Base-by-base conservation (phyloP, 2,113 vertebrate species). In the Taxidea taxus region DNA sequence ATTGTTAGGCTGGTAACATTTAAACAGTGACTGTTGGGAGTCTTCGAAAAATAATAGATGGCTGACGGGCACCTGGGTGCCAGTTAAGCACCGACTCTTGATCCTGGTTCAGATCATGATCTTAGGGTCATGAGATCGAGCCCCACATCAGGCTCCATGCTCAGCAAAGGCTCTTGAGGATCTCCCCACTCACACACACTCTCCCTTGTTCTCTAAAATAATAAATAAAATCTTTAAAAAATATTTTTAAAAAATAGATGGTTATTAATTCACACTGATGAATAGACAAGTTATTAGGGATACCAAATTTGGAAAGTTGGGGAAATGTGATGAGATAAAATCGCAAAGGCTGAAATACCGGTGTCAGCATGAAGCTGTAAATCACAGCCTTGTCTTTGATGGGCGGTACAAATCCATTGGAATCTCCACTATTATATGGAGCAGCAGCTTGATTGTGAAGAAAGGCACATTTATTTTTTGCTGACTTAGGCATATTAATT, bases 41-140 rank as follows among this genome's bases (percentile, higher is more conserved):
- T 87, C 56, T 93, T 93, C 87, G 93, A 96, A 94, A 23, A 66
- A 74, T 47, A 93, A 21, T 54, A 90, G 34, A 88, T 80, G 51
- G 20, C 16, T 84, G 62, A 10, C 15, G 7, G 34, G 66, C 66
- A 68, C 34, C 66, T 68, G 7, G 66, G 66, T n/a, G 66, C 34
- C 66, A 68, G 34, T n/a, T 37, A 68, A n/a, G 34, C 16, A 34
- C 62, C 1, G 0, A 64, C 66, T 68, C 66, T 68, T n/a, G 66
- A 20, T 68, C n/a, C 20, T 9, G 66, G 34, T 16, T 68, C 16
- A 68, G 34, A 16, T 68, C 34, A 68, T 20, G 64, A 68, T n/a
- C 34, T 68, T 8, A 68, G 64, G 12, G 34, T 68, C 64, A n/a
- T n/a, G 66, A 37, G 34, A n/a, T 68, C 7, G 1, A 68, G 34